Evolutionary conservation across 1,140 invertebrate genomes (phyloP).

Genomic region (Leptoteleia sp.): DNA sequence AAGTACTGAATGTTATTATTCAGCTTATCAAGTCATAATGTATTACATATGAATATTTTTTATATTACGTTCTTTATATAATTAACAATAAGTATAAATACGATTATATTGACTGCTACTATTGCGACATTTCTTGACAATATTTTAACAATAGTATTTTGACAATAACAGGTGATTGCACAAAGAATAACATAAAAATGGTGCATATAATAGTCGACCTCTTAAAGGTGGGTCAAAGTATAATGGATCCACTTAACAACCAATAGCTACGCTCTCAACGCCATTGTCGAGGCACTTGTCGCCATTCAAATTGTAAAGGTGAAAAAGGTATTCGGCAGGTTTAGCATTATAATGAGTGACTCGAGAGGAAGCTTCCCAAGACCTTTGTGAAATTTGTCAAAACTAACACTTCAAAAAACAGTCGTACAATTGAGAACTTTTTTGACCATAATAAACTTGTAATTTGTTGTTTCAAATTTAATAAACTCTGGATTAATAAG

Average conservation of each 20-base stretch:
- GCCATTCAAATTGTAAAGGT: constrained; percentile 61
- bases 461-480: no score
- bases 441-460: neutral
- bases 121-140: neutral
- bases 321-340: constrained; percentile 58
- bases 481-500: no score
- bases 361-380: constrained; percentile 11
- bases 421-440: neutral
- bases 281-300: constrained; percentile 67
- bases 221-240: constrained; percentile 23
- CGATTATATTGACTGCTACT: no score
- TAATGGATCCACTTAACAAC: constrained; percentile 49
- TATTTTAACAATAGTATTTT: constrained; percentile 43
- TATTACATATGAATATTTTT: no score
- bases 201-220: constrained; percentile 28
- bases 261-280: constrained; percentile 34
- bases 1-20: no score
- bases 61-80: no score
- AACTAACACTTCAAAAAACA: constrained; percentile 36
- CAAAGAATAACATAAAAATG: constrained; percentile 27
- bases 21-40: no score
- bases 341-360: constrained; percentile 38
- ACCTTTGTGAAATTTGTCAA: constrained; percentile 29
- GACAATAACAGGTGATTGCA: constrained; percentile 44
- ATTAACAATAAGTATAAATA: no score